Evolutionary conservation across 2,797 vertebrate species (phyloP), one percentile per base, ranked within the genome.

Genomic region (Philypnodon macrostomus): DNA sequence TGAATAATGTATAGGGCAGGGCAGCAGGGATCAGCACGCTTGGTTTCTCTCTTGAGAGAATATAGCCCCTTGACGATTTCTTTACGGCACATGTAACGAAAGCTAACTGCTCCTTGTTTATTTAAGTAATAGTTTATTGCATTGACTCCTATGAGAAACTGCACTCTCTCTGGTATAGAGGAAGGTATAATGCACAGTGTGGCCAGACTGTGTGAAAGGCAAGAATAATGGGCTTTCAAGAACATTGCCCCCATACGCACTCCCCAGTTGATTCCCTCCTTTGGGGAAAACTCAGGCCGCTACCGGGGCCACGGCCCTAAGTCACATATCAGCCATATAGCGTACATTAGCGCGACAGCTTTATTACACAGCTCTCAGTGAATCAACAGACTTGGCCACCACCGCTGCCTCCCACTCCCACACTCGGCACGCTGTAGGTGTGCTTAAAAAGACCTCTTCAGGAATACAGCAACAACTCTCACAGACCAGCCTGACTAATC

Each of bases 1-100:
- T 85, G 83, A 86, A 88, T 88, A 80, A 89, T 87, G 75, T 64
- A 87, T 75, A 27, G 47, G 46, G 54, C 8, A 32, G 64, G 51
- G 35, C 21, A 53, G 37, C 47, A 35, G 39, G 37, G 64, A 13
- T 48, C 5, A 33, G 41, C 15, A 47, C 15, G 40, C 31, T 58
- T 42, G 38, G 36, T 35, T 51, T 26, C 42, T 70, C 77, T 60
- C 45, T n/a, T 5, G 34, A 55, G 60, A 54, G 17, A 41, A 31
- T 23, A 31, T 23, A 7, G 23, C 29, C 50, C 26, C 16, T 31
- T 18, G 26, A 11, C 65, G 17, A 35, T 24, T 32, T 34, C 47
- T 26, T 39, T 32, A 66, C 51, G 35, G 17, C 1, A 17, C 3
- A 18, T 24, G 9, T 24, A 14, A 24, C 38, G 23, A 40, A 40